Conservation (phyloP, 2,888 invertebrate genomes). For the Stenchaetothrips biformis region DNA sequence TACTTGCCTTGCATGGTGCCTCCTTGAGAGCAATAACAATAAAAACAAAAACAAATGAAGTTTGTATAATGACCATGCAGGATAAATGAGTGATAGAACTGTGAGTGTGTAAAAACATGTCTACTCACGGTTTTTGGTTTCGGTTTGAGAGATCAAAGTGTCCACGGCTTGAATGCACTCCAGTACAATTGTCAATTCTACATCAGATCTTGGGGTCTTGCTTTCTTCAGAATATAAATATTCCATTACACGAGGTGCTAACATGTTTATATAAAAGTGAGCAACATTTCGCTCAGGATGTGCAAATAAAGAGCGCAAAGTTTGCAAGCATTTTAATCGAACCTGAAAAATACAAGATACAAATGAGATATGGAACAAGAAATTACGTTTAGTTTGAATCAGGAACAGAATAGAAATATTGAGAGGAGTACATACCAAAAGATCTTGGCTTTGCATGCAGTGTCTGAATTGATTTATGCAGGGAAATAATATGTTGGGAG, state of each 20-base stretch:
- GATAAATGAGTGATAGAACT: conserved; percentile 10
- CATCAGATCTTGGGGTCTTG: conserved; percentile 57
- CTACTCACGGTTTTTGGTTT: conserved; percentile 71
- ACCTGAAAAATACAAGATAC: conserved; percentile 49
- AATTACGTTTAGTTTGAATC: background rate
- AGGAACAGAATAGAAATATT: background rate
- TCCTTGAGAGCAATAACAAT: conserved; percentile 45
- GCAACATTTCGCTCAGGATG: conserved; percentile 65
- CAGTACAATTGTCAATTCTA: conserved; percentile 64
- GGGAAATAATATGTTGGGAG: conserved; percentile 81
- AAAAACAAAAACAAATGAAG: conserved; percentile 30
- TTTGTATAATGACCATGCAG: conserved; percentile 30
- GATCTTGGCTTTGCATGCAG: conserved; percentile 64
- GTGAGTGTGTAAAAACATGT: background rate
- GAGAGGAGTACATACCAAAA: conserved; percentile 47
- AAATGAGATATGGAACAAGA: background rate
- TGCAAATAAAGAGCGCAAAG: conserved; percentile 69
- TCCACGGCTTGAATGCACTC: conserved; percentile 73
- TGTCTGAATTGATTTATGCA: conserved; percentile 89
- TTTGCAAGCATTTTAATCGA: conserved; percentile 71
- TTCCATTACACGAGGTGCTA: conserved; percentile 74
- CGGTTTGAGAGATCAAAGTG: conserved; percentile 65
- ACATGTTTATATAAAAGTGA: conserved; percentile 73
- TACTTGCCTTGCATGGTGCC: conserved; percentile 55
- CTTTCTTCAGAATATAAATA: conserved; percentile 62